Evolutionary conservation across 2,888 invertebrate species (phyloP).

Genomic region (Eupithecia tripunctaria): DNA sequence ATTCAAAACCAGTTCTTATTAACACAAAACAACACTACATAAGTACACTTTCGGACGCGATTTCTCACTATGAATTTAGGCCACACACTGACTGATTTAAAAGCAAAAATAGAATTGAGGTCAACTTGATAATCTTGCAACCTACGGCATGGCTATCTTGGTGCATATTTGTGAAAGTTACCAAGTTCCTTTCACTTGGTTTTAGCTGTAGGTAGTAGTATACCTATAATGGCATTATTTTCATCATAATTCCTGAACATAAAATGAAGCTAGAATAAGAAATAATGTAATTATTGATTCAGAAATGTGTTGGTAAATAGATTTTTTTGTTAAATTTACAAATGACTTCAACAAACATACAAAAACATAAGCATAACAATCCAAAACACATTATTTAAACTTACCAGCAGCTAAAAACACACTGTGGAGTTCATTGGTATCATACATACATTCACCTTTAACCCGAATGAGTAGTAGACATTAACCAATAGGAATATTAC

Average conservation of each 20-base stretch:
- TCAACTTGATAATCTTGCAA: conserved; percentile 2
- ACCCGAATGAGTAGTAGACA: neutral
- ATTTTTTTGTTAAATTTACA: neutral
- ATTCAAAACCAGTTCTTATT: neutral
- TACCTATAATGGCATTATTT: neutral
- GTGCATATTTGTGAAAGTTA: neutral
- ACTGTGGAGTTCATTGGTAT: neutral
- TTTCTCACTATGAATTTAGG: conserved; percentile 5
- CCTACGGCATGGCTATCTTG: neutral
- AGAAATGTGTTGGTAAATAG: no score
- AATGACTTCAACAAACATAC: neutral
- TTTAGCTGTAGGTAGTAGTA: neutral
- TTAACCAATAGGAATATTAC: neutral
- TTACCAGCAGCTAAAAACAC: neutral
- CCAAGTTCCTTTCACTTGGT: conserved; percentile 5
- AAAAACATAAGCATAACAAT: neutral
- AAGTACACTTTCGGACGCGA: neutral
- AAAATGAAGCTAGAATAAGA: neutral
- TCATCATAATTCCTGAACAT: neutral
- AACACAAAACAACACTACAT: neutral
- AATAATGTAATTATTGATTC: no score
- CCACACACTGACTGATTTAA: conserved; percentile 7
- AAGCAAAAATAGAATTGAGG: conserved; percentile 3
- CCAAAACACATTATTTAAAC: neutral
- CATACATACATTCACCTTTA: neutral